Conservation (phyloP, 2,113 vertebrate species). For the Glaucidium brasilianum region DNA sequence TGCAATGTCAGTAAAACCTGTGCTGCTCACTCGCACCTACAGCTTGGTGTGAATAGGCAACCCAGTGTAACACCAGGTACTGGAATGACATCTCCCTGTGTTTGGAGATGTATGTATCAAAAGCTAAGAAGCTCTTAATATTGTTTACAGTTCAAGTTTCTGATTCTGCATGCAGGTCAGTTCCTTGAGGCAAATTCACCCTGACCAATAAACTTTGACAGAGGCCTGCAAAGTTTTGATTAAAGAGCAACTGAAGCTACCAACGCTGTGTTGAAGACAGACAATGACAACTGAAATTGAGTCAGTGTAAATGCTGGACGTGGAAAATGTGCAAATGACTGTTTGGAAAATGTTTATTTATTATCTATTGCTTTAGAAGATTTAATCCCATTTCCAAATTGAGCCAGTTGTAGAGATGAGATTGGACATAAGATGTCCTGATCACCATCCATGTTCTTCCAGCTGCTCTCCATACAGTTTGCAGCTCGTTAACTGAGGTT, state of each 20-base stretch:
- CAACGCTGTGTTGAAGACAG: background rate
- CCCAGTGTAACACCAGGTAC: background rate
- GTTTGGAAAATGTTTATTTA: background rate
- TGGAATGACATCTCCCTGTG: rapidly evolving
- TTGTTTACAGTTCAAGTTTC: background rate
- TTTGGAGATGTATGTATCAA: background rate
- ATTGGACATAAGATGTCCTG: background rate
- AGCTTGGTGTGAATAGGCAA: background rate
- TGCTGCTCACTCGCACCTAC: background rate
- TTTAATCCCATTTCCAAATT: background rate
- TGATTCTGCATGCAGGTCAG: background rate
- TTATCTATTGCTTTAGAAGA: background rate
- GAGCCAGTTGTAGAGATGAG: background rate
- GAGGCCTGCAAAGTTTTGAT: background rate
- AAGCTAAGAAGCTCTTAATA: background rate
- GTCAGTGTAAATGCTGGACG: background rate
- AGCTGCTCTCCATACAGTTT: background rate
- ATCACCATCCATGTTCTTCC: background rate
- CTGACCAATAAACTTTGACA: background rate
- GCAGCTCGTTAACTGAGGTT: background rate
- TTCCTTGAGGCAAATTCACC: background rate
- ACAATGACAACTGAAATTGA: rapidly evolving
- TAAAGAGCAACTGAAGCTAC: background rate
- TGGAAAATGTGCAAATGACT: background rate
- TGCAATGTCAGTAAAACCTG: too few species aligned